Base-by-base conservation (phyloP, 1,140 invertebrate genomes). In the Hestina assimilis region DNA sequence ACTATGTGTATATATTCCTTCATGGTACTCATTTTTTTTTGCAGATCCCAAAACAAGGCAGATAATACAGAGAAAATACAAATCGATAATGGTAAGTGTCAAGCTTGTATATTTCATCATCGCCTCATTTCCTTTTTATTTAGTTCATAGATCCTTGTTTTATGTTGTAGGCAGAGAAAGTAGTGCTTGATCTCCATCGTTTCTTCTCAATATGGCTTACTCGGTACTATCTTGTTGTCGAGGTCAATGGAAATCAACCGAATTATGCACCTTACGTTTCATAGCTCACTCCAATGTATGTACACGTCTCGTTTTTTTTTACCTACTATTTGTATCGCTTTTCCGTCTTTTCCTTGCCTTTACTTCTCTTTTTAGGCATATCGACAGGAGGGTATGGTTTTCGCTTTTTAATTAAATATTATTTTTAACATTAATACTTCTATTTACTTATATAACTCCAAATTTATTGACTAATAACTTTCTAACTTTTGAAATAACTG, bases 1-100 rank as follows among this genome's bases (percentile, higher is more conserved):
- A n/a, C n/a, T n/a, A n/a, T n/a, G n/a, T n/a, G n/a, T n/a, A n/a
- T n/a, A n/a, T n/a, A n/a, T n/a, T 40, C 33, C 53, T 38, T 56
- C 24, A 38, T 43, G 23, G 69, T 76, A 66, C 69, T 94, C 95
- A 43, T 20, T 11, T n/a, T 19, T 17, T 38, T 38, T 38, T 8
- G 3, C 92, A 99, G 98, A 99, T 95, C 96, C 97, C 63, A 98
- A 99, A 92, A 98, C 96, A 72, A 93, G 96, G 73, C 96, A 99
- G 91, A 93, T 99, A 65, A 95, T 97, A 75, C 96, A 98, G 89
- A 92, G 98, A 83, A 97, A 96, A 91, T 99, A 98, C 90, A 98
- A 97, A 90, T 99, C 98, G 41, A 94, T 96, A 75, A 98, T 99
- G 98, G 98, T 98, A 91, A 95, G 95, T 93, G 51, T 51, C 9